A percentile compares a stretch with the other conserved stretches of the same genome.
These are phyloP conservation scores for Suillia variegata DNA, from an alignment of 2,888 invertebrate genomes.

Conservation along the genomic window DNA sequence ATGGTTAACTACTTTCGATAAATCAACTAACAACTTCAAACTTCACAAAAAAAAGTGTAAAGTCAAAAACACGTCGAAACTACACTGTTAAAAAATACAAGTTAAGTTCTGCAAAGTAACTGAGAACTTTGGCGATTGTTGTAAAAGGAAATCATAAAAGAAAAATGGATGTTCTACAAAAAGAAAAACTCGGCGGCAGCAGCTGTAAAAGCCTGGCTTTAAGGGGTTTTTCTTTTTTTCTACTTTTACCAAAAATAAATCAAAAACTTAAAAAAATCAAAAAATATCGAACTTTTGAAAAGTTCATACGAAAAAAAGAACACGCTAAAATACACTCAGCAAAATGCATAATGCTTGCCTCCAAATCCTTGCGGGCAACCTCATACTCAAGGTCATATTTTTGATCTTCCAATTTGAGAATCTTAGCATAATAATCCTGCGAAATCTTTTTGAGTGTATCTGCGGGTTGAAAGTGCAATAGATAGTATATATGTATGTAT, in stretches of 20 bases:
- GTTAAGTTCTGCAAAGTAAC: not conserved
- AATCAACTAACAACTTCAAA: not conserved
- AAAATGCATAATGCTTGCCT: constrained; percentile 70
- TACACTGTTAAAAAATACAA: constrained; percentile 9
- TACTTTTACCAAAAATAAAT: constrained; percentile 17
- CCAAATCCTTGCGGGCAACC: constrained; percentile 93
- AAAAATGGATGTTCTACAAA: constrained; percentile 14
- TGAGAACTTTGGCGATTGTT: no score
- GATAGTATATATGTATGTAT: constrained; percentile 9
- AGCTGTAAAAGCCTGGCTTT: constrained; percentile 15
- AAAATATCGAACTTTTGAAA: not conserved
- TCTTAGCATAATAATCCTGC: constrained; percentile 58
- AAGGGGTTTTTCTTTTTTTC: constrained; percentile 12
- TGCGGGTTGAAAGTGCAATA: constrained; percentile 42
- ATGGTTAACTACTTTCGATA: not conserved
- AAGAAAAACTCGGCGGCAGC: constrained; percentile 10
- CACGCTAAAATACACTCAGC: not conserved
- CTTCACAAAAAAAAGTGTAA: not conserved
- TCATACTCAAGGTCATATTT: constrained; percentile 99
- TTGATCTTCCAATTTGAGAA: constrained; percentile 63
- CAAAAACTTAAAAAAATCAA: constrained; percentile 9
- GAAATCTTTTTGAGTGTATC: constrained; percentile 56
- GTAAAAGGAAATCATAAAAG: not conserved
- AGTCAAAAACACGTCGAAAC: no score
- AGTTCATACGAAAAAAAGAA: not conserved